These are phyloP conservation scores for Brachyptera risi DNA, from an alignment of 2,888 invertebrate species.

Conservation along the genomic window DNA sequence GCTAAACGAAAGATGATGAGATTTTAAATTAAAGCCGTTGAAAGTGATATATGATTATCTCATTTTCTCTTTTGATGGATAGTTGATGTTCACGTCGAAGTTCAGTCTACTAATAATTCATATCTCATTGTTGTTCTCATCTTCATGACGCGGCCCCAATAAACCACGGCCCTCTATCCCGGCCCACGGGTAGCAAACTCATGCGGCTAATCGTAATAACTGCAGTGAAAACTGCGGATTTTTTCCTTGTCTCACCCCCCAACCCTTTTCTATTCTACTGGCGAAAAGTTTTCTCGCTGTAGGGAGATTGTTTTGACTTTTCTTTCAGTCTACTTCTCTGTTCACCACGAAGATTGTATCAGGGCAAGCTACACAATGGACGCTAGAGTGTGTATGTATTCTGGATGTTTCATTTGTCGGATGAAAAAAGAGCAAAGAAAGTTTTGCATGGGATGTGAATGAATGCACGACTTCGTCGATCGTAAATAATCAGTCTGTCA, in stretches of 20 bases:
- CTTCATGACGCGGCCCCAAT: too few species aligned
- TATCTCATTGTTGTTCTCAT: neutral
- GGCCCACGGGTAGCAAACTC: too few species aligned
- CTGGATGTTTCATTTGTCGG: too few species aligned
- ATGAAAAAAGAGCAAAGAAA: too few species aligned
- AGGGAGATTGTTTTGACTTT: slow-evolving; percentile 11
- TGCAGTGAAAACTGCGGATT: neutral
- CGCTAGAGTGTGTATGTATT: too few species aligned
- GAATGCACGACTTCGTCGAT: too few species aligned
- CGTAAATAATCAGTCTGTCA: too few species aligned
- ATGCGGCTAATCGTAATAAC: neutral
- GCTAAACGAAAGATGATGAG: slow-evolving; percentile 5
- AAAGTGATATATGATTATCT: neutral
- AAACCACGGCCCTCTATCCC: too few species aligned
- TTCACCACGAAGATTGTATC: neutral
- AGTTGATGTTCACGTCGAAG: neutral
- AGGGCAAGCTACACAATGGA: neutral
- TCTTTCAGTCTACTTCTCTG: too few species aligned
- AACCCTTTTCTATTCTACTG: neutral
- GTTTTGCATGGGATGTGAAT: too few species aligned
- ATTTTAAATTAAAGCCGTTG: neutral
- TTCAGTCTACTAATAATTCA: neutral
- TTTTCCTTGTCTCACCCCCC: neutral
- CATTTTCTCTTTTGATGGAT: neutral
- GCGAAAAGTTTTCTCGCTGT: neutral